Evolutionary conservation across 2,113 vertebrate species (phyloP).

Genomic region (Bufo gargarizans): DNA sequence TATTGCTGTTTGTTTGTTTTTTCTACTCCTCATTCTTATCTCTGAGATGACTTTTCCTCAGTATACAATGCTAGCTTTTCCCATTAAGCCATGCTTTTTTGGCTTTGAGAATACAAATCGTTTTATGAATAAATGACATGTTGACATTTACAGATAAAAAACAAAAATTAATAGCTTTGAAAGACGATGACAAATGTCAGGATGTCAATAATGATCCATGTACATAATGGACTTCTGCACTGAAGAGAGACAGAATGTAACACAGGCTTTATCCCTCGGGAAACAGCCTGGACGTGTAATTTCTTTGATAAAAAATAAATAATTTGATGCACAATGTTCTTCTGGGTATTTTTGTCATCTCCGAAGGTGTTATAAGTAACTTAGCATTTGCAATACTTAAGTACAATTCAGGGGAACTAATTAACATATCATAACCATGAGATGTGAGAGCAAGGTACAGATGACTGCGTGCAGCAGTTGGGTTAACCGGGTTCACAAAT

Average conservation of each 20-base stretch:
- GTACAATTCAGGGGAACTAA: not conserved
- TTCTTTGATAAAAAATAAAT: conserved; percentile 55
- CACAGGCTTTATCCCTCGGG: conserved; percentile 64
- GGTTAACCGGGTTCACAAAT: not conserved
- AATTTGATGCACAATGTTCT: conserved; percentile 6
- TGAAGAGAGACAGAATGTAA: conserved; percentile 74
- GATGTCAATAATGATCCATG: conserved; percentile 83
- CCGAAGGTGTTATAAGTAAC: not conserved
- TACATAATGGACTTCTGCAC: conserved; percentile 78
- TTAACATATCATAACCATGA: not conserved
- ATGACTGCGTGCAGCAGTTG: not conserved
- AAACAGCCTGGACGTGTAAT: conserved; percentile 43
- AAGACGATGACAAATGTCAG: conserved; percentile 85
- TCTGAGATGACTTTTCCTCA: not conserved
- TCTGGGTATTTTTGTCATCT: not conserved
- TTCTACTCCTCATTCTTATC: not conserved
- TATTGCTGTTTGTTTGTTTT: not conserved
- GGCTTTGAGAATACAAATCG: conserved; percentile 79
- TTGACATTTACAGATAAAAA: conserved; percentile 85
- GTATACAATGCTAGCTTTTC: not conserved
- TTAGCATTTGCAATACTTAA: not conserved
- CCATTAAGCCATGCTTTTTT: conserved; percentile 61
- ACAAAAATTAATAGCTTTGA: conserved; percentile 80
- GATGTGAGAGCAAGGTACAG: not conserved
- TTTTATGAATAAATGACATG: conserved; percentile 84